Conservation (phyloP, 2,888 invertebrate species). For the Creontiades dilutus region DNA sequence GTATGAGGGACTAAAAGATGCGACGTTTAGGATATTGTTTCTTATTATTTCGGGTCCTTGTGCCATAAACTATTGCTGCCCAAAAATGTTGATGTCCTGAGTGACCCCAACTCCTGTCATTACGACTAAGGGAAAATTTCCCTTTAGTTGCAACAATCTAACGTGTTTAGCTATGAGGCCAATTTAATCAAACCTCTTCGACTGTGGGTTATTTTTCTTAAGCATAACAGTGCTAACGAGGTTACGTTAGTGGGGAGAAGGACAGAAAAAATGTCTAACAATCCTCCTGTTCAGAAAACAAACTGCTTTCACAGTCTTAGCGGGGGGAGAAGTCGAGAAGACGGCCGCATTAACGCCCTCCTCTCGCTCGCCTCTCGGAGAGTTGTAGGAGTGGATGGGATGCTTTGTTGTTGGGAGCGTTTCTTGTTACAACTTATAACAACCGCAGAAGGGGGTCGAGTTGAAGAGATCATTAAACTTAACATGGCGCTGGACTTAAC, state of each 20-base stretch:
- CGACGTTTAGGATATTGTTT: too few species aligned
- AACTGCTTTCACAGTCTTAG: background rate
- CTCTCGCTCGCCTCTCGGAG: background rate
- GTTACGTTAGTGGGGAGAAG: background rate
- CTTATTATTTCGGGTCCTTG: too few species aligned
- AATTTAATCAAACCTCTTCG: too few species aligned
- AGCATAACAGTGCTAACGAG: too few species aligned
- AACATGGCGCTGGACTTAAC: constrained; percentile 65
- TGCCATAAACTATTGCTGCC: too few species aligned
- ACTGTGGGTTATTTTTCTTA: too few species aligned
- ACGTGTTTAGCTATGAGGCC: too few species aligned
- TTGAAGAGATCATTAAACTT: constrained; percentile 71
- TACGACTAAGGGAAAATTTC: too few species aligned
- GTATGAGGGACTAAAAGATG: too few species aligned
- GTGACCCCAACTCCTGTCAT: too few species aligned
- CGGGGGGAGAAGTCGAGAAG: background rate
- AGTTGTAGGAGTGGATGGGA: constrained; percentile 8
- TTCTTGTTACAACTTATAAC: constrained; percentile 70
- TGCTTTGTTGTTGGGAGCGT: constrained; percentile 57
- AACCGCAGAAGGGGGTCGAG: constrained; percentile 65
- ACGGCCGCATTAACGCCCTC: constrained; percentile 4
- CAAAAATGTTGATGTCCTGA: too few species aligned
- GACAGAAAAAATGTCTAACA: background rate
- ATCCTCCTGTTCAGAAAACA: background rate
- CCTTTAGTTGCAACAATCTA: too few species aligned